These are phyloP conservation scores for Pithys albifrons DNA, from an alignment of 2,113 vertebrate genomes.

Conservation along the genomic window DNA sequence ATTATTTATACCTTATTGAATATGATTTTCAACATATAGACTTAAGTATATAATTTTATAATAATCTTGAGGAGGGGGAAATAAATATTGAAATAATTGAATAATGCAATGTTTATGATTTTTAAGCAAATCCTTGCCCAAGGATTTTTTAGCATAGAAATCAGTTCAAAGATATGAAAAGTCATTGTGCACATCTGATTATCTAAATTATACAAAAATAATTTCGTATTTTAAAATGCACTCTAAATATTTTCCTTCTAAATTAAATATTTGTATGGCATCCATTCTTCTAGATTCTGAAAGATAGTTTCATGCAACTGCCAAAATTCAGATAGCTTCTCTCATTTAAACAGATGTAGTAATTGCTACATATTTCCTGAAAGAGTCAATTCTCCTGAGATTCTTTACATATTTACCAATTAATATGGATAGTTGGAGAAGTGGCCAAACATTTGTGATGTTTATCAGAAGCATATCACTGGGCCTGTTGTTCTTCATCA, in stretches of 20 bases:
- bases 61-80: fast-evolving
- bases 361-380: slow-evolving; percentile 36
- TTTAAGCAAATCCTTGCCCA: not conserved
- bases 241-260: not conserved
- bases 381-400: not conserved
- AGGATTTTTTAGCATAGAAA: not conserved
- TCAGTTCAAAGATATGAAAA: not conserved
- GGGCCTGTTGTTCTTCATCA: not conserved
- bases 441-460: not conserved
- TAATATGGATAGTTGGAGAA: not conserved
- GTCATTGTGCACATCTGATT: not conserved
- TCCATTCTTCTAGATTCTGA: not conserved
- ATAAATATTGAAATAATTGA: fast-evolving
- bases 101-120: not conserved
- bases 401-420: slow-evolving; percentile 1
- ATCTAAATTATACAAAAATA: not conserved
- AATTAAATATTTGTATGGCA: not conserved
- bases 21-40: not conserved
- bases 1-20: not conserved
- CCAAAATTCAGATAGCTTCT: slow-evolving; percentile 14
- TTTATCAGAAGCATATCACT: not conserved
- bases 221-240: not conserved
- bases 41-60: not conserved
- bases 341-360: slow-evolving; percentile 16
- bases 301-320: not conserved